Evolutionary conservation across 2,113 vertebrate genomes (phyloP), one percentile per base, ranked within the genome.

Genomic region (Rhinogobius similis): DNA sequence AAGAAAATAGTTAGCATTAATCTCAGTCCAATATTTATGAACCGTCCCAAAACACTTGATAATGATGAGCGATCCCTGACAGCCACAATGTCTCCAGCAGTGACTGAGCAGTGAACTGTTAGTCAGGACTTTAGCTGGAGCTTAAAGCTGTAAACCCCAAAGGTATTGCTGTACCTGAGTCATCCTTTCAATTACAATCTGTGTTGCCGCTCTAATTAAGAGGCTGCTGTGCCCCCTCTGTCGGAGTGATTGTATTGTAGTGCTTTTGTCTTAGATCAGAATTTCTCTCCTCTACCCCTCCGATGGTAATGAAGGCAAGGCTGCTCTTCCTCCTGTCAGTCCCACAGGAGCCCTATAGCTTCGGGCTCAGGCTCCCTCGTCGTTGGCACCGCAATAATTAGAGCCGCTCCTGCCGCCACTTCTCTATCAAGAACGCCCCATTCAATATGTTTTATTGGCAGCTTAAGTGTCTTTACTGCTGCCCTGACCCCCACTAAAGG

Each of bases 401-500:
- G 46, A 50, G 21, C 39, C 38, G 56, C 65, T 66, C 50, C 65
- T 65, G 52, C 70, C 55, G 70, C 20, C 63, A 58, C 20, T 62
- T 56, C 56, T 73, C 71, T 38, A 23, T 72, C 29, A 48, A 78
- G 55, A 32, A 29, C 53, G 59, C 50, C 62, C 63, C 68, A 70
- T 73, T 70, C 52, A 70, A 2, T 67, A 63, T 43, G 38, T 63
- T 78, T 75, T 75, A 81, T 72, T 9, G 27, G 13, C 50, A 55
- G 56, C 56, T 70, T 64, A 75, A 81, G 75, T 48, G 66, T 73
- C 56, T 75, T 67, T 72, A 73, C 68, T 72, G 82, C 75, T 67
- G 78, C 58, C 72, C 50, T 84, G 75, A 76, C 68, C 68, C 72
- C 58, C 71, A 67, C 36, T 58, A 38, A 12, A 58, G 65, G 63